These are phyloP conservation scores for Perca fluviatilis DNA, from an alignment of 2,113 vertebrate genomes.

Conservation along the genomic window DNA sequence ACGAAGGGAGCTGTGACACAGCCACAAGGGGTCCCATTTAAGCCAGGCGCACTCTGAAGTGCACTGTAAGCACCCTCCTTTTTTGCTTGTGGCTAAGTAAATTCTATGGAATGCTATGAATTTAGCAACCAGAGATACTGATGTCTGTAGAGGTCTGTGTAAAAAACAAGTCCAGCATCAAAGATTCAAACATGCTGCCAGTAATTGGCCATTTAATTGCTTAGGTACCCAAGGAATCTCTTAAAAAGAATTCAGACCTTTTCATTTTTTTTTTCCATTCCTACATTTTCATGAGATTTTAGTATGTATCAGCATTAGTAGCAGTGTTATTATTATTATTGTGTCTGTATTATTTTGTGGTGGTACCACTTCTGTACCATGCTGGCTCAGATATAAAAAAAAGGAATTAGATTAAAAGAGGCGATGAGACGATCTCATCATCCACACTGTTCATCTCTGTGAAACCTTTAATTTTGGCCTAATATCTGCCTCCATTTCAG, in stretches of 20 bases:
- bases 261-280: slow-evolving; percentile 26
- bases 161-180: slow-evolving; percentile 79
- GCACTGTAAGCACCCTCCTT: slow-evolving; percentile 85
- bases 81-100: slow-evolving; percentile 82
- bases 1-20: slow-evolving; percentile 88
- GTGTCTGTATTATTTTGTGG: slow-evolving; percentile 57
- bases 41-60: slow-evolving; percentile 83
- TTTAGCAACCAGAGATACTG: slow-evolving; percentile 73
- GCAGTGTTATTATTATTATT: slow-evolving; percentile 30
- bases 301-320: slow-evolving; percentile 1
- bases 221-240: slow-evolving; percentile 49
- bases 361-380: slow-evolving; percentile 53
- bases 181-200: slow-evolving; percentile 63
- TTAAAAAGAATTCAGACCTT: slow-evolving; percentile 59
- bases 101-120: slow-evolving; percentile 80
- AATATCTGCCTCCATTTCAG: slow-evolving; percentile 74
- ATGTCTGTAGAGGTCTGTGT: slow-evolving; percentile 66
- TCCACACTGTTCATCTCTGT: slow-evolving; percentile 79
- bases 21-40: slow-evolving; percentile 87
- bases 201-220: slow-evolving; percentile 77
- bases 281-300: slow-evolving; percentile 20
- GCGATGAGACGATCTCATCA: slow-evolving; percentile 77
- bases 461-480: slow-evolving; percentile 81
- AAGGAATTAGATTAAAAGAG: slow-evolving; percentile 77
- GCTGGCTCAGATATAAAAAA: slow-evolving; percentile 67